Base-by-base conservation (phyloP, 2,888 invertebrate species). In the Heteropelma amictum region DNA sequence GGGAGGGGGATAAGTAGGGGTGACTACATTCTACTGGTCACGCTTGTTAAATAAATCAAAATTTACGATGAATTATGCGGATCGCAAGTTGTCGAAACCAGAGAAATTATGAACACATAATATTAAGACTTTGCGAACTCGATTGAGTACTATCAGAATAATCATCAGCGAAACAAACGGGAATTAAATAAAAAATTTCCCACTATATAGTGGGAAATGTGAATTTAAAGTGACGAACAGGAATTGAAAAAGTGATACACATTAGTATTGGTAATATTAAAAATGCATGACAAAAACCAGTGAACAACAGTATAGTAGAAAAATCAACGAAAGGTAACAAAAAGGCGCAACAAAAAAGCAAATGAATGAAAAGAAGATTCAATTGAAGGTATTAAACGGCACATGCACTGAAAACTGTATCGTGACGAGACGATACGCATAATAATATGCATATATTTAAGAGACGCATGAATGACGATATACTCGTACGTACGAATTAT, bases 401-500 rank as follows among this genome's bases (percentile, higher is more conserved):
- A 71, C 71, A 71, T 75, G 75, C 75, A 63, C 61, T 67, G 54
- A 63, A 71, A 67, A 61, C 38, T 49, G 56, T 67, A 67, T 75
- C 51, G 63, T 61, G 68, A 75, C 61, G 63, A 56, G 63, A 73
- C 38, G n/a, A 33, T 49, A 38, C 17, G 40, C 19, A 54, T 40
- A 35, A 64, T 30, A 28, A 21, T 12, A 33, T 54, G 19, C 21
- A 35, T 51, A 23, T 30, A 40, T 40, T 28, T 53, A 60, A 54
- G 49, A 42, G 28, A 45, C 28, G 71, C 68, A 40, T 58, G 76
- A 72, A 77, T 69, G 17, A 67, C 47, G 65, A 67, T 73, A 40
- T 19, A 28, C 23, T 42, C 23, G 23, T 74, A 73, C 67, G 58
- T 54, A 63, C 68, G 68, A 75, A 80, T 80, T 77, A 79, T 71